Percentiles rank a stretch among this genome's conserved stretches.
Conservation (phyloP, 2,888 invertebrate species). For the Trachelus troglodyta region DNA sequence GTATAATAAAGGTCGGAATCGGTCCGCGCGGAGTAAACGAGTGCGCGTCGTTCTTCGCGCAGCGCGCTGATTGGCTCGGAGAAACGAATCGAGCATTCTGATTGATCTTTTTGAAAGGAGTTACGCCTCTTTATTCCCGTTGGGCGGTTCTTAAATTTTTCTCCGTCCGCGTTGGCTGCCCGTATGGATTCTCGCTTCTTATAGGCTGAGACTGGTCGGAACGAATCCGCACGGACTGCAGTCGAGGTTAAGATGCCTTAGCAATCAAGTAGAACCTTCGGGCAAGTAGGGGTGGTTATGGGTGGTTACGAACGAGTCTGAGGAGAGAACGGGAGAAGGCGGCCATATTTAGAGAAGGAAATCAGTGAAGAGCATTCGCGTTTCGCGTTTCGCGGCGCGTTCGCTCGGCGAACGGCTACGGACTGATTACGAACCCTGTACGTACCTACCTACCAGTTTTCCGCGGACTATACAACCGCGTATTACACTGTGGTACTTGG, state of each 20-base stretch:
- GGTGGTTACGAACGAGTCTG: constrained; percentile 55
- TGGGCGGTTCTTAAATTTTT: constrained; percentile 57
- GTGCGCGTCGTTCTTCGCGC: constrained; percentile 33
- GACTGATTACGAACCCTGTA: constrained; percentile 4
- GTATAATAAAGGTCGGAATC: constrained; percentile 47
- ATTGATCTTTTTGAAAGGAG: constrained; percentile 57
- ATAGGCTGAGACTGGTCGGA: constrained; percentile 38
- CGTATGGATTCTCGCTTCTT: constrained; percentile 28
- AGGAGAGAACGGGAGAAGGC: constrained; percentile 44
- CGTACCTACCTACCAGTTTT: constrained; percentile 2
- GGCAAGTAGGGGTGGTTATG: constrained; percentile 64
- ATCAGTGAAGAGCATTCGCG: constrained; percentile 63
- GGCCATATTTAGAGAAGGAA: constrained; percentile 65
- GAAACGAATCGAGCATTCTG: background rate
- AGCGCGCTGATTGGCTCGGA: constrained; percentile 27
- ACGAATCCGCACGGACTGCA: constrained; percentile 55
- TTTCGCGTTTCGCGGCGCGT: constrained; percentile 41
- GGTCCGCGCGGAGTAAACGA: constrained; percentile 61
- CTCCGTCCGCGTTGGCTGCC: constrained; percentile 42
- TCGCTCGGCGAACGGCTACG: constrained; percentile 33
- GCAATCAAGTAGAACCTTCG: constrained; percentile 67
- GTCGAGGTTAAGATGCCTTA: constrained; percentile 65
- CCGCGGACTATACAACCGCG: constrained; percentile 5
- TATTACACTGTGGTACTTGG: too few relatives aligned
- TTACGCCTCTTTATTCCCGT: constrained; percentile 53